Percentiles rank a stretch among this genome's conserved stretches.
Evolutionary conservation across 1,140 invertebrate genomes (phyloP).

Genomic region (Coboldia fuscipes): DNA sequence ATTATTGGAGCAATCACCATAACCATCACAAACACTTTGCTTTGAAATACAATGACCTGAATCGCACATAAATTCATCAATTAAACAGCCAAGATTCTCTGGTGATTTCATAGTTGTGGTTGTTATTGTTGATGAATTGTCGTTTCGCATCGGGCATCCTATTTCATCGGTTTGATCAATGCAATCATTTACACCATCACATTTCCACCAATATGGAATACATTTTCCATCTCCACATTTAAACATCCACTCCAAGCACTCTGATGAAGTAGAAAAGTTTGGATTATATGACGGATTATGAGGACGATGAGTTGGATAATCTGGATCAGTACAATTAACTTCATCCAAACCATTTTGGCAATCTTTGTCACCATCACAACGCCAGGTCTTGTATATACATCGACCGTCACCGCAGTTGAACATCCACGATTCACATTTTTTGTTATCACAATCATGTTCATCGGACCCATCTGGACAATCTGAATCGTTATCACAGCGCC

Average conservation of each 20-base stretch:
- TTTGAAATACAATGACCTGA: slow-evolving; percentile 44
- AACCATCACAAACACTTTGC: slow-evolving; percentile 39
- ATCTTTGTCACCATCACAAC: slow-evolving; percentile 43
- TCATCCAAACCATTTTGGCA: slow-evolving; percentile 54
- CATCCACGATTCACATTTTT: slow-evolving; percentile 28
- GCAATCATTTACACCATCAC: slow-evolving; percentile 43
- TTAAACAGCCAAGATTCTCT: slow-evolving; percentile 11
- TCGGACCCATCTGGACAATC: slow-evolving; percentile 41
- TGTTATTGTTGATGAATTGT: slow-evolving; percentile 9
- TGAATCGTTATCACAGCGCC: slow-evolving; percentile 39
- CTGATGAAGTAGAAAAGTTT: slow-evolving; percentile 15
- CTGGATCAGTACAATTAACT: slow-evolving; percentile 31
- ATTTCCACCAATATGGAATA: slow-evolving; percentile 65
- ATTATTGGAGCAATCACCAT: slow-evolving; percentile 48
- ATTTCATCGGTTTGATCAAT: slow-evolving; percentile 56
- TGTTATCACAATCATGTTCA: slow-evolving; percentile 26
- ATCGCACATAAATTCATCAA: slow-evolving; percentile 9
- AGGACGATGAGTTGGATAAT: slow-evolving; percentile 12
- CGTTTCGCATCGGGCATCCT: slow-evolving; percentile 26
- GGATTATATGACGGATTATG: too few species aligned
- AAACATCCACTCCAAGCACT: slow-evolving; percentile 58
- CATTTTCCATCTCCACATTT: slow-evolving; percentile 51
- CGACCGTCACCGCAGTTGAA: slow-evolving; percentile 34
- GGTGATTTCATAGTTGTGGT: slow-evolving; percentile 7
- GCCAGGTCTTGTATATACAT: slow-evolving; percentile 52